Base-by-base conservation (phyloP, 2,888 invertebrate genomes). In the Cyrtodaria siliqua region DNA sequence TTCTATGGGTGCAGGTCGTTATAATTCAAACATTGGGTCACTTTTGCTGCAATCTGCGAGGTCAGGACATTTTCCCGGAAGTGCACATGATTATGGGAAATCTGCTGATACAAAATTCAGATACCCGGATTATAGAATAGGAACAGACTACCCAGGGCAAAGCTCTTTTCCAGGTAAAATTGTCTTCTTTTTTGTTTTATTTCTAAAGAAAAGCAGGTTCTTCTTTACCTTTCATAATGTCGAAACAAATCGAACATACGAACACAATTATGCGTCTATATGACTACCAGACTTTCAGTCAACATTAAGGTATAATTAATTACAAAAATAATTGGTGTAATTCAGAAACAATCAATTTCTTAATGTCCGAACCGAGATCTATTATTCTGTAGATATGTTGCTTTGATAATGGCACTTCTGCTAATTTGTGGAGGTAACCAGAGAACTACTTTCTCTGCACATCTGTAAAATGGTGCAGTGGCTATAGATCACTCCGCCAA, bases 51-150 rank as follows among this genome's bases (percentile, higher is more conserved):
- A 82, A 50, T 81, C 81, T 18, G 77, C 81, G n/a, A 64, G 81
- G 24, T 68, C 77, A 12, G 81, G 78, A 61, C 78, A 78, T 69
- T 78, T 78, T 66, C 63, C 78, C 26, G 77, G 74, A 66, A 68
- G 78, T 63, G 33, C 33, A 33, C 33, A 33, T 12, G 81, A 81
- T 47, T 81, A 81, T 62, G 78, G 74, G 44, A 81, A 81, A 61
- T 42, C 81, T n/a, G n/a, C 81, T 20, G 81, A 81, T 29, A 61
- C 81, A 47, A 81, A 81, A 67, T 81, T 81, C 72, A 67, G 81
- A 67, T 81, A 81, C 72, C 81, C 81, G 62, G 81, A 81, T 53
- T 78, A 81, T 69, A 78, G 81, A 75, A 29, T 81, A 12, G 78
- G 81, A 3, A 62, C 81, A 60, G 81, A 81, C 3, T 81, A 81